Conservation (phyloP, 64 coral and sea anemone genomes). For the Porites lutea region DNA sequence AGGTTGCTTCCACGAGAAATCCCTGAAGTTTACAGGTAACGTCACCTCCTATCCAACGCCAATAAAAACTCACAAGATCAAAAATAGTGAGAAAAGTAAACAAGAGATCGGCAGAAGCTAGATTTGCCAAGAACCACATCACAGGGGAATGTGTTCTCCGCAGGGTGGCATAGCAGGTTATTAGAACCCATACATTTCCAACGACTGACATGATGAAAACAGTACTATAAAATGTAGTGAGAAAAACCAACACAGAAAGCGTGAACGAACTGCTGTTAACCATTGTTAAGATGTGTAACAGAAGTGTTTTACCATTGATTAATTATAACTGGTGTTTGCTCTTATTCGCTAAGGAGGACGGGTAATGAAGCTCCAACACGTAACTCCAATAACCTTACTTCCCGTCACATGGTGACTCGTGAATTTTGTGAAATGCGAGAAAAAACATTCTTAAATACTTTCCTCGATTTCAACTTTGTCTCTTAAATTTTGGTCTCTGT, state of each 20-base stretch:
- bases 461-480: background rate
- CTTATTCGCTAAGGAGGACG: no score
- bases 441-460: no score
- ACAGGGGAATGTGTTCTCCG: background rate
- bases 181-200: conserved; percentile 52
- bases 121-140: conserved; percentile 45
- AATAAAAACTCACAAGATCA: background rate
- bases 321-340: no score
- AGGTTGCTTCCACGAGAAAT: conserved; percentile 55
- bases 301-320: no score
- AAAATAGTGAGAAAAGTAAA: conserved; percentile 34
- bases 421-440: no score
- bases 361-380: no score
- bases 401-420: no score
- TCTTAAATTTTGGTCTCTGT: background rate
- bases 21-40: conserved; percentile 53
- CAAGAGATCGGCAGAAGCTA: conserved; percentile 49
- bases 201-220: background rate
- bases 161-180: conserved; percentile 13
- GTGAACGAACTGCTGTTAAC: background rate
- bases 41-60: conserved; percentile 50
- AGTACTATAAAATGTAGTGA: background rate
- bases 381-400: no score
- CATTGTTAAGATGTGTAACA: background rate
- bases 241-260: background rate